Evolutionary conservation across 2,888 invertebrate genomes (phyloP).

Genomic region (Monoplex corrugatus): DNA sequence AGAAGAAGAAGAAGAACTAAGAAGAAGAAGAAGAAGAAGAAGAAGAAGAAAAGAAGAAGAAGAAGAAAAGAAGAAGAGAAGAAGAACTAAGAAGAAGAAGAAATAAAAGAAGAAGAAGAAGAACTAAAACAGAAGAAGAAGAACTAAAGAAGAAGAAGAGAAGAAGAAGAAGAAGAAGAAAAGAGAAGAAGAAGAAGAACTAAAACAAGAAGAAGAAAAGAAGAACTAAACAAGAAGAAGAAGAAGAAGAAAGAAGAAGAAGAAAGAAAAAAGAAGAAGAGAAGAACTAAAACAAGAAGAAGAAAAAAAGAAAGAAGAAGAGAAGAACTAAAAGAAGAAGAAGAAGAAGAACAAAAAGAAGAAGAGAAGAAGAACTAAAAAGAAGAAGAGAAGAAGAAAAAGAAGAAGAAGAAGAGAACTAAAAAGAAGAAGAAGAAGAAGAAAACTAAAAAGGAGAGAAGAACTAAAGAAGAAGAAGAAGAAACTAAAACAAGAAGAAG

Average conservation of each 20-base stretch:
- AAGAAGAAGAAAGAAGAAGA: not conserved
- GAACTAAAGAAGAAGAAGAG: not conserved
- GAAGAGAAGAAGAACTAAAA: not conserved
- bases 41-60: too few species aligned
- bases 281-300: not conserved
- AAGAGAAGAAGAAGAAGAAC: not conserved
- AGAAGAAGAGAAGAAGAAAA: too few species aligned
- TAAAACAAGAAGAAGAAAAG: not conserved
- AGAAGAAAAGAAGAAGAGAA: not conserved
- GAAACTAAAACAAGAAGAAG: too few species aligned
- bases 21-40: not conserved
- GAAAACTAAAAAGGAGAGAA: not conserved
- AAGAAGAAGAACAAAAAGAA: not conserved
- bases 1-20: too few species aligned
- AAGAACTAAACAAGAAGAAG: not conserved
- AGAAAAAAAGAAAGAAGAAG: too few species aligned
- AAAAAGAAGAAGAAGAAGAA: too few species aligned
- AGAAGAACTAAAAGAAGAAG: too few species aligned
- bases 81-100: not conserved
- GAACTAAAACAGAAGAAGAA: too few species aligned
- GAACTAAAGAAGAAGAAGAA: not conserved
- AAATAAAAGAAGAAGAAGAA: too few species aligned
- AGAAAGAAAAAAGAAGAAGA: too few species aligned
- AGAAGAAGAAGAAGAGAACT: too few species aligned
- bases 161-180: too few species aligned